phyloP scores from a whole-genome alignment of 1,140 invertebrate species.

The Papilio dardanus region DNA sequence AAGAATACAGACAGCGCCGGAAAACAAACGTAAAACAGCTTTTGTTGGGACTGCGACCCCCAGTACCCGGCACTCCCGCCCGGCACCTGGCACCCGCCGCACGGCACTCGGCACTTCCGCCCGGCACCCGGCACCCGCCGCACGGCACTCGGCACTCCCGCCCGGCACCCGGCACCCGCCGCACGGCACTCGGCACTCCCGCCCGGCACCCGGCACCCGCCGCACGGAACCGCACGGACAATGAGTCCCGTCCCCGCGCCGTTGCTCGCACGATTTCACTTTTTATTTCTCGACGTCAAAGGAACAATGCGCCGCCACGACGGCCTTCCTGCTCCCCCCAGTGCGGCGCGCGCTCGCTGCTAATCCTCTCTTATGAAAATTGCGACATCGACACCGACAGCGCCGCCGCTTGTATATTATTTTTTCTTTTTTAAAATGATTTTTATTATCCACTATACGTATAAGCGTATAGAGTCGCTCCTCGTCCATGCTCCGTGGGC shows the following conservation, averaged over 20 bases:
- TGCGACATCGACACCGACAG: conserved; percentile 3
- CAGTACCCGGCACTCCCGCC: too few species aligned
- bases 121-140: neutral
- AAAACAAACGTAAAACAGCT: too few species aligned
- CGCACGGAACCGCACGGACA: neutral
- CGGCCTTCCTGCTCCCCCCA: neutral
- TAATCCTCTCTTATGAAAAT: neutral
- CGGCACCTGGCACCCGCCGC: neutral
- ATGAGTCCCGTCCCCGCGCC: neutral
- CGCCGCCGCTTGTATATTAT: neutral
- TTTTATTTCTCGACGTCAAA: neutral
- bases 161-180: neutral
- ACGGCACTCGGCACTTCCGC: too few species aligned
- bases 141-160: too few species aligned
- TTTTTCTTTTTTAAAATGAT: too few species aligned
- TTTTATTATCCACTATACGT: too few species aligned
- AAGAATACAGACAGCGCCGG: too few species aligned
- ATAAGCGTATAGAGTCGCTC: too few species aligned
- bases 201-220: neutral
- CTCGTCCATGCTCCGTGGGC: neutral
- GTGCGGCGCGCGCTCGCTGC: neutral
- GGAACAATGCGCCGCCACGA: neutral
- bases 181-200: too few species aligned
- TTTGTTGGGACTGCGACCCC: too few species aligned
- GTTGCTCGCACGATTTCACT: conserved; percentile 1